These are phyloP conservation scores for Anabas testudineus DNA, from an alignment of 2,797 vertebrate genomes.

Conservation along the genomic window DNA sequence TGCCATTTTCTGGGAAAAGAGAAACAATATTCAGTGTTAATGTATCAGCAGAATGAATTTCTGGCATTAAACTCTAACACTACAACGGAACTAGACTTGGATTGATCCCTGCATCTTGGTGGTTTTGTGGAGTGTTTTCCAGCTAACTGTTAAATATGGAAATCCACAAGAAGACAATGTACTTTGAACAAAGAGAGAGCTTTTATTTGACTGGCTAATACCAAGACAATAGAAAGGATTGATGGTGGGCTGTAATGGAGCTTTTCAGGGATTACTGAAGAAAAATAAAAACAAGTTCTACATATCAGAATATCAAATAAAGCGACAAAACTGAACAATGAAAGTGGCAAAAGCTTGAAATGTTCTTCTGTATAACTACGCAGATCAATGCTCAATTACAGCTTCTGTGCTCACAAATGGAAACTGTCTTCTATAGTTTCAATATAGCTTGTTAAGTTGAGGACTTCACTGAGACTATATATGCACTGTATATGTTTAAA, in stretches of 20 bases:
- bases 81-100: constrained; percentile 9
- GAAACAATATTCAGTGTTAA: constrained; percentile 23
- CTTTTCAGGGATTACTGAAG: constrained; percentile 58
- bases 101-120: constrained; percentile 9
- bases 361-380: constrained; percentile 24
- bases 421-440: constrained; percentile 23
- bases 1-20: constrained; percentile 75
- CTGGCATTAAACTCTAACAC: background rate
- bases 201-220: constrained; percentile 49
- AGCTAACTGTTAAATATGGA: constrained; percentile 36
- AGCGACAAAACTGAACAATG: constrained; percentile 27
- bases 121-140: constrained; percentile 23
- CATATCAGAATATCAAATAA: constrained; percentile 50
- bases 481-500: too few species aligned
- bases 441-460: background rate
- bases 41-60: constrained; percentile 3
- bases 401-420: constrained; percentile 27
- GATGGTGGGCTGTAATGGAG: constrained; percentile 56
- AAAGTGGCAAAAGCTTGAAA: constrained; percentile 30
- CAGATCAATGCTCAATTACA: constrained; percentile 27
- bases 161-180: constrained; percentile 49
- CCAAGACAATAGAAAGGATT: constrained; percentile 57
- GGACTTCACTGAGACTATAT: too few species aligned
- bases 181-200: constrained; percentile 29
- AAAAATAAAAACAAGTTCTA: constrained; percentile 42